phyloP scores from a whole-genome alignment of 2,797 vertebrate species.

The Eidolon dupreanum region DNA sequence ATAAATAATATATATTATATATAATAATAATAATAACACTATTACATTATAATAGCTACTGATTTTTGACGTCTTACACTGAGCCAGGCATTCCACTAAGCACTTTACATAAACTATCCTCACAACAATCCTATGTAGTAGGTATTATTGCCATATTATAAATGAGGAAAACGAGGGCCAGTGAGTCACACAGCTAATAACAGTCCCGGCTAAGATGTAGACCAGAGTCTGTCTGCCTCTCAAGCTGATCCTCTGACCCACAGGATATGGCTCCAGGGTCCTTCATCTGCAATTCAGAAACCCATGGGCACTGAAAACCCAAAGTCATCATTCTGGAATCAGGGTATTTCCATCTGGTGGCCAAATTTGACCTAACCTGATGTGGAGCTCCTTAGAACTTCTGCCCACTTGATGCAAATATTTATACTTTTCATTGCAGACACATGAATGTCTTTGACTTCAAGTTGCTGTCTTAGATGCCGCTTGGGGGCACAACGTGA shows the following conservation, averaged over 20 bases:
- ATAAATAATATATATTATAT: too few relatives aligned
- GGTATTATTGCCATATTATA: not conserved
- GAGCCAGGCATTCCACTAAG: not conserved
- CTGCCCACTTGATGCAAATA: not conserved
- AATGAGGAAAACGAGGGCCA: not conserved
- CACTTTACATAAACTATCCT: not conserved
- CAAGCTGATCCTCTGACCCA: not conserved
- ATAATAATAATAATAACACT: not conserved
- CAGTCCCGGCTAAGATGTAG: not conserved
- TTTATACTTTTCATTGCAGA: not conserved
- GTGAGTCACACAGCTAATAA: not conserved
- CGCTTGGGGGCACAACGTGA: too few relatives aligned
- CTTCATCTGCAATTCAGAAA: not conserved
- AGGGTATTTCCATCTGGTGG: not conserved
- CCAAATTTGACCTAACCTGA: not conserved
- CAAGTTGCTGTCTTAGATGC: not conserved
- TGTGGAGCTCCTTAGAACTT: not conserved
- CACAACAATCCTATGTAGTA: not conserved
- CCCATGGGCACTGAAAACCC: not conserved
- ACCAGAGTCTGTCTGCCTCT: not conserved
- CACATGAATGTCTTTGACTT: not conserved
- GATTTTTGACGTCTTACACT: not conserved
- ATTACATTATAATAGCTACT: not conserved
- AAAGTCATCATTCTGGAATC: not conserved
- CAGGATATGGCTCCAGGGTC: accelerated